phyloP scores from a whole-genome alignment of 2,888 invertebrate species.

The Clepsis dumicolana region DNA sequence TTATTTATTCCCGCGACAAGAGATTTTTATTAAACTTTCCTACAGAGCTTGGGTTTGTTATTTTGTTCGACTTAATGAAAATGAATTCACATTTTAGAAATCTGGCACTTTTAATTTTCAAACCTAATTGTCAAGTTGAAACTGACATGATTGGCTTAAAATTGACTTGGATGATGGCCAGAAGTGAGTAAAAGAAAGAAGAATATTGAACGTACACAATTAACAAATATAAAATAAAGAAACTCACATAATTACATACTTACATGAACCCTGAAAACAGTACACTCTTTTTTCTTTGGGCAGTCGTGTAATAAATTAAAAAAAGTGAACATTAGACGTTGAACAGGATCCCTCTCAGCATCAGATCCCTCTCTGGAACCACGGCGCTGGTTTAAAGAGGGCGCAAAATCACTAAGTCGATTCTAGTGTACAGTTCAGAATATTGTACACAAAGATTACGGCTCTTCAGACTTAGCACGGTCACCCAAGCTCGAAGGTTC shows the following conservation, averaged over 20 bases:
- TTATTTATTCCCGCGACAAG: constrained; percentile 15
- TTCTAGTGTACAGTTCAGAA: neutral
- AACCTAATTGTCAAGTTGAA: neutral
- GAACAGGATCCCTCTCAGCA: too few relatives aligned
- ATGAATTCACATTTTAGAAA: neutral
- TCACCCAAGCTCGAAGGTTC: constrained; percentile 1
- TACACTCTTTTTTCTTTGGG: too few relatives aligned
- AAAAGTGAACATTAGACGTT: too few relatives aligned
- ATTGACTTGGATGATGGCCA: neutral
- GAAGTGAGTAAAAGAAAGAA: too few relatives aligned
- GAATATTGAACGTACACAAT: too few relatives aligned
- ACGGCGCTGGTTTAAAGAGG: too few relatives aligned
- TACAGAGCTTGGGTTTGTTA: neutral
- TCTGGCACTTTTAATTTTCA: neutral
- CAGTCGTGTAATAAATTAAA: too few relatives aligned
- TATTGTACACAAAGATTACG: neutral
- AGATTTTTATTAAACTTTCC: constrained; percentile 7
- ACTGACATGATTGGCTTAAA: neutral
- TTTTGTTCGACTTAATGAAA: neutral
- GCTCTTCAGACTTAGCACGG: constrained; percentile 2
- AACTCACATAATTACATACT: too few relatives aligned
- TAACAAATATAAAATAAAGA: too few relatives aligned
- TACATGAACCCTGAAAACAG: too few relatives aligned
- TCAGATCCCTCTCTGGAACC: too few relatives aligned
- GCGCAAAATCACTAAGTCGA: neutral